Evolutionary conservation across 1,140 invertebrate genomes (phyloP).

Genomic region (Trigoniulus corallinus): DNA sequence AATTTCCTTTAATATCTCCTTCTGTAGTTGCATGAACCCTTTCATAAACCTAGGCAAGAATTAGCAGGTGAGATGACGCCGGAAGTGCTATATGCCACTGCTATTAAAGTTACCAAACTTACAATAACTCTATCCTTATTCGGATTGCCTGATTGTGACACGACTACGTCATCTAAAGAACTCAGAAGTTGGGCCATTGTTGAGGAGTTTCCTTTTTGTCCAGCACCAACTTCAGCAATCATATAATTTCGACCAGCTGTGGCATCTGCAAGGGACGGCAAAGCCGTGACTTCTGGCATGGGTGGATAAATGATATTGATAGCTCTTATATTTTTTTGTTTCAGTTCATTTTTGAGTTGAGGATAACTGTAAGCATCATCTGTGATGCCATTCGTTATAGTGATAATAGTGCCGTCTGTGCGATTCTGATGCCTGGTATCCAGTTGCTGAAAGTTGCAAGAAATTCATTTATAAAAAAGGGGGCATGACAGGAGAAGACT

Average conservation of each 20-base stretch:
- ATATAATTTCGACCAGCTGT: not conserved
- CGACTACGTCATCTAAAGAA: not conserved
- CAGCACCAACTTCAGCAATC: slow-evolving; percentile 1
- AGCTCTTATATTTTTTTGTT: not conserved
- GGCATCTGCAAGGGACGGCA: not conserved
- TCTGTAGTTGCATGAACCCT: not conserved
- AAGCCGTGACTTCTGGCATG: not conserved
- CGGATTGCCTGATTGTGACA: not conserved
- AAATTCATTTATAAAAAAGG: not conserved
- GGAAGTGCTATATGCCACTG: not conserved
- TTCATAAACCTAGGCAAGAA: not conserved
- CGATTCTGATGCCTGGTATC: not conserved
- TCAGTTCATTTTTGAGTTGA: not conserved
- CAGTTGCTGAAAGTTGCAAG: not conserved
- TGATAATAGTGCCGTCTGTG: not conserved
- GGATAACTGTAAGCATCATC: not conserved
- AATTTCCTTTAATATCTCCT: not conserved
- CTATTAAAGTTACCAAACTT: not conserved
- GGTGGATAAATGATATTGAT: not conserved
- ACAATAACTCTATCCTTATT: not conserved
- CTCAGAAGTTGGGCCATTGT: not conserved
- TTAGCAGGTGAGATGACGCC: not conserved
- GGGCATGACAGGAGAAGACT: not conserved
- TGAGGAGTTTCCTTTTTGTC: not conserved
- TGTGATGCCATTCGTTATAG: not conserved